These are phyloP conservation scores for Sclerurus mexicanus DNA, from an alignment of 2,113 vertebrate genomes.

Conservation along the genomic window DNA sequence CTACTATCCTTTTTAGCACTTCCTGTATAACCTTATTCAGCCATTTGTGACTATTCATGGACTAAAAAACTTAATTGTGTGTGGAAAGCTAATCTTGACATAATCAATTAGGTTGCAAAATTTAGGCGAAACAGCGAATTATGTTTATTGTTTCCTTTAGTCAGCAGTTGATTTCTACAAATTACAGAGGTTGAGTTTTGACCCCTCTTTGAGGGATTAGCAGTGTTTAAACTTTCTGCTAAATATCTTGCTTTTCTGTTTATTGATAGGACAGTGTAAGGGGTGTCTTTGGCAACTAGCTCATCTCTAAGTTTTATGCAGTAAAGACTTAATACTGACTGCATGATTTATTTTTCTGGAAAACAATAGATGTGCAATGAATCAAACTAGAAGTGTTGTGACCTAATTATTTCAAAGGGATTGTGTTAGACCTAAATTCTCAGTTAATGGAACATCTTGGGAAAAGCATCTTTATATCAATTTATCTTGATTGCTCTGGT, in stretches of 20 bases:
- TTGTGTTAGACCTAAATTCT: background rate
- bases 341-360: background rate
- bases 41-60: background rate
- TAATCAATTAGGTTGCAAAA: background rate
- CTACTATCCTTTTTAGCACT: background rate
- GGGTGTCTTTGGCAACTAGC: background rate
- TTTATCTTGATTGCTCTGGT: background rate
- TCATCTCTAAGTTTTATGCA: background rate
- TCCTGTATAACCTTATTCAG: background rate
- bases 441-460: background rate
- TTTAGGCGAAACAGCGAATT: background rate
- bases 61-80: background rate
- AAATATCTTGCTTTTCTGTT: background rate
- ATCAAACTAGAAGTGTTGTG: background rate
- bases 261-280: background rate
- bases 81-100: fast-evolving
- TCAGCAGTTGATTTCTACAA: background rate
- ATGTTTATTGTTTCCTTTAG: background rate
- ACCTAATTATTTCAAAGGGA: background rate
- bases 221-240: background rate
- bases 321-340: background rate
- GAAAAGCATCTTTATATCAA: background rate
- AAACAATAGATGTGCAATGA: background rate
- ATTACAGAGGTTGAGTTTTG: background rate
- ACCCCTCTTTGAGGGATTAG: background rate